phyloP scores from a whole-genome alignment of 2,797 vertebrate species.

The Capromys pilorides region DNA sequence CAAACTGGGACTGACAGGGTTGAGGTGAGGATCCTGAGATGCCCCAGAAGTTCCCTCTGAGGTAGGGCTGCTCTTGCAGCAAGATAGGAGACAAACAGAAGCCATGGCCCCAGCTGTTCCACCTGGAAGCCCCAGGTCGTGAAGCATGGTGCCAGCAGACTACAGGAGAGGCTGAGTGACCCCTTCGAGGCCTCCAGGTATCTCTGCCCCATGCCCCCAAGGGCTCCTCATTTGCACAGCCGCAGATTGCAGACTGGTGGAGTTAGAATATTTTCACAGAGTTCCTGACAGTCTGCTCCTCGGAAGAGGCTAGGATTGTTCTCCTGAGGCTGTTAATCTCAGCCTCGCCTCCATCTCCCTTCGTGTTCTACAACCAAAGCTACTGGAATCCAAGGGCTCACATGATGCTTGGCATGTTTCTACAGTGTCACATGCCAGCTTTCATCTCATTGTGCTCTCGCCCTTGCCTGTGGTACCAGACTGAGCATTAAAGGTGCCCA shows the following conservation, averaged over 20 bases:
- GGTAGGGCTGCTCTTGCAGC: background rate
- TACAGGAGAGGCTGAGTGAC: background rate
- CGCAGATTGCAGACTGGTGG: background rate
- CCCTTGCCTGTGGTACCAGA: background rate
- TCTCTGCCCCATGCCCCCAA: background rate
- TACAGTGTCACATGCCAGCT: background rate
- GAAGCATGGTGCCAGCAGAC: background rate
- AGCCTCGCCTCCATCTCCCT: background rate
- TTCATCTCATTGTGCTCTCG: accelerated
- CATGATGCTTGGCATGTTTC: background rate
- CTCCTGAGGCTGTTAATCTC: background rate
- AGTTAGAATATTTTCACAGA: background rate
- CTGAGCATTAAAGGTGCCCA: background rate
- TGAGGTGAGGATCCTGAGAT: background rate
- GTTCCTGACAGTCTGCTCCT: background rate
- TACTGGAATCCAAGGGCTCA: background rate
- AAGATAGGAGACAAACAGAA: background rate
- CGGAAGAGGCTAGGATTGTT: background rate
- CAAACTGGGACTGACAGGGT: background rate
- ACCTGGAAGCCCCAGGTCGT: background rate
- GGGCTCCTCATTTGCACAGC: too few species aligned
- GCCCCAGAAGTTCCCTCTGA: background rate
- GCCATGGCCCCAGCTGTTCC: background rate
- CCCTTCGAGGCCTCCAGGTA: background rate
- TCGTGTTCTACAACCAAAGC: background rate